Evolutionary conservation across 2,797 vertebrate genomes (phyloP).

Genomic region (Etheostoma perlongum): DNA sequence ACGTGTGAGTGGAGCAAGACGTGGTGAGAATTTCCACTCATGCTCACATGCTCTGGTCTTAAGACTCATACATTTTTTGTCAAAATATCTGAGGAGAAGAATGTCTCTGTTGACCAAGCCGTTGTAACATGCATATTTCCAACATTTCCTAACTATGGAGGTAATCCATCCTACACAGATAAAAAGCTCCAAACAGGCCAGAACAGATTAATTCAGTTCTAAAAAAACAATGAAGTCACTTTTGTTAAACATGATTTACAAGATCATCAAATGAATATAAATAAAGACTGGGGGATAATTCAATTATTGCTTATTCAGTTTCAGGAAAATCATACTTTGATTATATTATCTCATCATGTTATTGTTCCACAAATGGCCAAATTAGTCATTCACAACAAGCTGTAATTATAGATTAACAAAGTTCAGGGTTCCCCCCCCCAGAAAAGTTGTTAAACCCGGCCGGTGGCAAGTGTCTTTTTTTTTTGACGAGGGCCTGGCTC

Average conservation of each 20-base stretch:
- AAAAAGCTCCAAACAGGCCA: slow-evolving; percentile 7
- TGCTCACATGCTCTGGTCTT: no score
- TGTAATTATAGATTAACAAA: slow-evolving; percentile 1
- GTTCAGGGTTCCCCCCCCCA: no score
- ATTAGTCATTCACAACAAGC: not conserved
- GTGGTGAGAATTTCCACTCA: no score
- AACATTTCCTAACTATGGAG: slow-evolving; percentile 25
- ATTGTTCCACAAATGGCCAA: not conserved
- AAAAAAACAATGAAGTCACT: not conserved
- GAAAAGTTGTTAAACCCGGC: no score
- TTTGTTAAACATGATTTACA: slow-evolving; percentile 12
- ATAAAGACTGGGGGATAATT: not conserved
- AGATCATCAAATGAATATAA: not conserved
- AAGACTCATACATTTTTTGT: slow-evolving; percentile 7
- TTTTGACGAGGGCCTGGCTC: not conserved
- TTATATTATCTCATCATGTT: not conserved
- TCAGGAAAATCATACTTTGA: not conserved
- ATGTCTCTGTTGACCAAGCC: not conserved
- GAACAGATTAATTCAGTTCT: not conserved
- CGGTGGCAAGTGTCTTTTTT: not conserved
- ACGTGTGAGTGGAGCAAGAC: no score
- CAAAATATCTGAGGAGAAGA: slow-evolving; percentile 14
- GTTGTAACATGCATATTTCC: slow-evolving; percentile 22
- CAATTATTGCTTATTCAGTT: not conserved
- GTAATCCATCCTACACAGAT: slow-evolving; percentile 35